These are phyloP conservation scores for Eurytoma adleriae DNA, from an alignment of 2,888 invertebrate species.

Conservation along the genomic window DNA sequence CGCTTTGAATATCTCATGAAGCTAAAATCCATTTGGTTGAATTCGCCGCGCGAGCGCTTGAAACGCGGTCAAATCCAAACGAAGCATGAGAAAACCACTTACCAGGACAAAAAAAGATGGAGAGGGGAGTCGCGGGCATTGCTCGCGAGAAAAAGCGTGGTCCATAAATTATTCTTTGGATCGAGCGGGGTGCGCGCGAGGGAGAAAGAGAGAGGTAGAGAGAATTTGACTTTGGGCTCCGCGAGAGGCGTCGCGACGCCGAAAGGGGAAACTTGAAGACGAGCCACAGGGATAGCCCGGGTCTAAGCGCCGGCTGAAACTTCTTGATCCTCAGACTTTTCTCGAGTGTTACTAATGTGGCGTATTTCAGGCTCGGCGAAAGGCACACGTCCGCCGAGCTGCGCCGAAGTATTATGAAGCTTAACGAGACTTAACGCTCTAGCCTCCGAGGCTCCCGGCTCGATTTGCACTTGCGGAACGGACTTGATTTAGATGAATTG, in stretches of 20 bases:
- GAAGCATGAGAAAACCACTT: neutral
- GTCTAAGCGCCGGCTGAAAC: constrained; percentile 56
- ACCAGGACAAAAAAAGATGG: neutral
- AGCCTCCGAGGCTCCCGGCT: constrained; percentile 19
- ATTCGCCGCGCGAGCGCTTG: neutral
- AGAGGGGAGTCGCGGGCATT: neutral
- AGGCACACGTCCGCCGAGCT: constrained; percentile 35
- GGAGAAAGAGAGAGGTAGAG: neutral
- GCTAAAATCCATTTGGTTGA: too few relatives aligned
- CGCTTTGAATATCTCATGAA: too few relatives aligned
- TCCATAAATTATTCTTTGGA: constrained; percentile 34
- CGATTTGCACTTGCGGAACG: constrained; percentile 30
- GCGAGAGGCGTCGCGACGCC: constrained; percentile 22
- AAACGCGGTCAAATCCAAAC: constrained; percentile 12
- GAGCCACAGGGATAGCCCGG: neutral
- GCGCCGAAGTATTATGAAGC: constrained; percentile 54
- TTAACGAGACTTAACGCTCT: constrained; percentile 60
- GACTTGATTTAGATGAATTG: constrained; percentile 48
- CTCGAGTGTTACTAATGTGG: constrained; percentile 63
- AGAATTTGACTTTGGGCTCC: constrained; percentile 39
- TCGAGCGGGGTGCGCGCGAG: neutral
- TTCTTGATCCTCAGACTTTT: constrained; percentile 63
- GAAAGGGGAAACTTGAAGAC: neutral
- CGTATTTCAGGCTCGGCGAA: constrained; percentile 52
- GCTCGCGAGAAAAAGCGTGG: constrained; percentile 10